phyloP scores from a whole-genome alignment of 2,888 invertebrate species.

The Drosophila ustulata region DNA sequence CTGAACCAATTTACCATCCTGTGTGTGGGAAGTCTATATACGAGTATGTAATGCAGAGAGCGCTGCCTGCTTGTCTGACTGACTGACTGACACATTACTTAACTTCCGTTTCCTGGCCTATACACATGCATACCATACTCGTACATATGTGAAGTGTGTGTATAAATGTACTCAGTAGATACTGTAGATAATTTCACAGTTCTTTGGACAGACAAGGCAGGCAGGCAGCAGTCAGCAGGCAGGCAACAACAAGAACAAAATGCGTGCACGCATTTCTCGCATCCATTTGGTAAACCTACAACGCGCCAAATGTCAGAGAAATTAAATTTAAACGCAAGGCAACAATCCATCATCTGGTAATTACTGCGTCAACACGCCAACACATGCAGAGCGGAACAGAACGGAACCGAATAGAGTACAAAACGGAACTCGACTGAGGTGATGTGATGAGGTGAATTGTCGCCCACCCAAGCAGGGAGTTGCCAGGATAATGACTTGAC shows the following conservation, averaged over 20 bases:
- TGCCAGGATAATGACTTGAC: constrained; percentile 74
- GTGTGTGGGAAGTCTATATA: constrained; percentile 21
- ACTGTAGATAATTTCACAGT: constrained; percentile 75
- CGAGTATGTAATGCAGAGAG: not conserved
- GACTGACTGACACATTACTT: constrained; percentile 77
- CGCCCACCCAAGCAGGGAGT: constrained; percentile 43
- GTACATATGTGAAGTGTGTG: constrained; percentile 14
- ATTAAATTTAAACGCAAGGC: constrained; percentile 81
- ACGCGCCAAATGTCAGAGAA: constrained; percentile 79
- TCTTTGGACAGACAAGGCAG: constrained; percentile 62
- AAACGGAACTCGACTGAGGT: constrained; percentile 11
- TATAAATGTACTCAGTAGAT: constrained; percentile 24
- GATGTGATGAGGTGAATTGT: constrained; percentile 1
- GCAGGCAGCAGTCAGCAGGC: not conserved
- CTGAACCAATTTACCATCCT: constrained; percentile 41
- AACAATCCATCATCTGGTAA: constrained; percentile 81
- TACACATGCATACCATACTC: constrained; percentile 25
- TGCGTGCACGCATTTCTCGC: constrained; percentile 76
- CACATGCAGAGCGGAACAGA: constrained; percentile 51
- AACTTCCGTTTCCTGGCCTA: constrained; percentile 74
- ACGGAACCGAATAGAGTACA: constrained; percentile 20
- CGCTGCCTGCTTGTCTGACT: constrained; percentile 41
- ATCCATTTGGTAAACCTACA: constrained; percentile 74
- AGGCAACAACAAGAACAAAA: constrained; percentile 50
- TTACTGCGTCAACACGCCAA: constrained; percentile 79